Base-by-base conservation (phyloP, 2,797 vertebrate species). In the Okamejei kenojei region DNA sequence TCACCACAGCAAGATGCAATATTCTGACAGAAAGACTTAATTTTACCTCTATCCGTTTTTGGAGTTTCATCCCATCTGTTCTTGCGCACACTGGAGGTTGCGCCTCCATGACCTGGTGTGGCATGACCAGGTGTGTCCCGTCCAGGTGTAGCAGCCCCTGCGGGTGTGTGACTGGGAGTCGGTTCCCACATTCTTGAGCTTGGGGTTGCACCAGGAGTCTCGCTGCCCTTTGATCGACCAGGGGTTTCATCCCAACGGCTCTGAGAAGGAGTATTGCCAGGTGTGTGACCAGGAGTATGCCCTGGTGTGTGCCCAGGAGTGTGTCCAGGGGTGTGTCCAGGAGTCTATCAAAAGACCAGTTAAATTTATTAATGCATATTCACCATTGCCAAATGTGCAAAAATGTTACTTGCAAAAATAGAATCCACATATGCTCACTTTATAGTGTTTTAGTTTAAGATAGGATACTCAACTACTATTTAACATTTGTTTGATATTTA, bases 61-160 rank as follows among this genome's bases (percentile, higher is more conserved):
- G 99, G 99, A 0, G 99, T 99, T 95, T 99, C 99, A 45, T 99
- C 99, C 99, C 99, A 99, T 94, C 99, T 97, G 94, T 99, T 99
- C 95, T 99, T 99, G 86, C 99, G 98, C 5, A 98, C 98, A 0
- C 99, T 99, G 54, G 98, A 98, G 0, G 98, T 98, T 94, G 98
- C 98, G 0, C 98, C 98, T 7, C 99, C 98, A 0, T 99, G 99
- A 7, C 99, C 99, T 0, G 99, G 99, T 0, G 99, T 99, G 0
- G 98, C 98, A 0, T 99, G 99, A 0, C 99, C 99, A 0, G 99
- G 99, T 0, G 99, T 99, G 94, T 99, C 99, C 29, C 99, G 96
- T 2, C 99, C 99, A 0, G 99, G 99, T 0, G 99, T 99, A 79
- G 98, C 98, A 29, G 98, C 98, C 11, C 99, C 99, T 0, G 98